Conservation (phyloP, 2,113 vertebrate species). For the Vidua macroura region DNA sequence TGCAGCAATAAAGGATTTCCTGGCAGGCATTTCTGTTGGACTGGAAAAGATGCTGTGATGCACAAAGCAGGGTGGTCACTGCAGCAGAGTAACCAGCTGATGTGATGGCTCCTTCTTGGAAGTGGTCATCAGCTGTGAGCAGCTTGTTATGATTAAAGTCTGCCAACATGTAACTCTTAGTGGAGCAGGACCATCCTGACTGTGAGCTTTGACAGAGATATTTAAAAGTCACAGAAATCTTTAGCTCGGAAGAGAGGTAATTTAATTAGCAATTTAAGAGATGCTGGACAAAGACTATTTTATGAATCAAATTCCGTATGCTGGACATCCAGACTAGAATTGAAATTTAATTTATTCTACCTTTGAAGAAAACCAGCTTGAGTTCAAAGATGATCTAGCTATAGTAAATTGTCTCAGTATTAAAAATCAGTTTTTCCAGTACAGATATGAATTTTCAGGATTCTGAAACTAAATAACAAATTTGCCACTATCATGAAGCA, state of each 20-base stretch:
- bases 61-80: background rate
- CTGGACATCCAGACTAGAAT: background rate
- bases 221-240: background rate
- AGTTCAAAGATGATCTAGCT: background rate
- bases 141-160: background rate
- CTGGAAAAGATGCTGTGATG: background rate
- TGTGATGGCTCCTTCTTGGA: accelerated
- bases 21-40: background rate
- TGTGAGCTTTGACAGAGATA: background rate
- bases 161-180: background rate
- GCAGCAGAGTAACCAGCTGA: background rate
- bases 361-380: background rate
- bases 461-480: background rate
- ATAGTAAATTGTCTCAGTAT: background rate
- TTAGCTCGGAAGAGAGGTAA: background rate
- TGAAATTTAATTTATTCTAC: background rate
- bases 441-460: background rate
- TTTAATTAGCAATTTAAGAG: background rate
- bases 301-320: background rate
- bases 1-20: background rate
- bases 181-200: background rate
- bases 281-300: background rate
- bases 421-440: background rate
- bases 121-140: background rate
- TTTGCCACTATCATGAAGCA: background rate